Conservation (phyloP, 2,888 invertebrate genomes). For the Platerodrilus igneus region DNA sequence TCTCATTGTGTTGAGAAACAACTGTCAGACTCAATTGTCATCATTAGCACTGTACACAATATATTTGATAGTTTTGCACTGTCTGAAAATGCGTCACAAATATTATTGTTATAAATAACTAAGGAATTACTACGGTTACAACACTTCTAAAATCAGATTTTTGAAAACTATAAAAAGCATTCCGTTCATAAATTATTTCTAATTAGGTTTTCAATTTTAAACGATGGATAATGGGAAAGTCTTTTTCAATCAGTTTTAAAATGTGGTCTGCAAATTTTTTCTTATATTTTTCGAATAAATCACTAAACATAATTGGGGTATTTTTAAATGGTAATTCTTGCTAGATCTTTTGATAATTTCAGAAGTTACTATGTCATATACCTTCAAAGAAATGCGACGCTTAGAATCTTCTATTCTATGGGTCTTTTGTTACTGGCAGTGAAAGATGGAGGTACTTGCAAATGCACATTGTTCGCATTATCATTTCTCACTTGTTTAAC, state of each 20-base stretch:
- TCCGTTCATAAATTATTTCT: constrained; percentile 6
- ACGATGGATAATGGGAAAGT: constrained; percentile 2
- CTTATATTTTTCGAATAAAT: constrained; percentile 9
- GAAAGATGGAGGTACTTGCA: not conserved
- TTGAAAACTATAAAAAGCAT: constrained; percentile 11
- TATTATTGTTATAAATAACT: constrained; percentile 13
- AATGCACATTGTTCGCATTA: not conserved
- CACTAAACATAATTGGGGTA: constrained; percentile 9
- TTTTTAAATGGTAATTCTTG: constrained; percentile 16
- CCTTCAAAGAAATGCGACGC: constrained; percentile 11
- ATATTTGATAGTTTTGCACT: constrained; percentile 8
- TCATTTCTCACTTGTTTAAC: constrained; percentile 10
- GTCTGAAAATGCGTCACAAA: constrained; percentile 7
- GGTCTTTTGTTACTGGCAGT: constrained; percentile 4
- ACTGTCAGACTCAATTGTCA: constrained; percentile 5
- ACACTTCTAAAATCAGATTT: no score
- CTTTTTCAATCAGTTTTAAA: constrained; percentile 1
- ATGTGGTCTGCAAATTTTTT: constrained; percentile 4
- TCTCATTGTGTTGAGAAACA: constrained; percentile 18
- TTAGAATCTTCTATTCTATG: constrained; percentile 12
- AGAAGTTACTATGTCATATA: constrained; percentile 17
- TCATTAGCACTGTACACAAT: constrained; percentile 17
- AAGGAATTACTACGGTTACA: constrained; percentile 9
- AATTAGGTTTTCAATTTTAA: constrained; percentile 4
- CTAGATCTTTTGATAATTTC: constrained; percentile 14